Percentiles rank a stretch among this genome's conserved stretches.
phyloP scores from a whole-genome alignment of 2,888 invertebrate genomes.

The Drosophila trichaetosa region DNA sequence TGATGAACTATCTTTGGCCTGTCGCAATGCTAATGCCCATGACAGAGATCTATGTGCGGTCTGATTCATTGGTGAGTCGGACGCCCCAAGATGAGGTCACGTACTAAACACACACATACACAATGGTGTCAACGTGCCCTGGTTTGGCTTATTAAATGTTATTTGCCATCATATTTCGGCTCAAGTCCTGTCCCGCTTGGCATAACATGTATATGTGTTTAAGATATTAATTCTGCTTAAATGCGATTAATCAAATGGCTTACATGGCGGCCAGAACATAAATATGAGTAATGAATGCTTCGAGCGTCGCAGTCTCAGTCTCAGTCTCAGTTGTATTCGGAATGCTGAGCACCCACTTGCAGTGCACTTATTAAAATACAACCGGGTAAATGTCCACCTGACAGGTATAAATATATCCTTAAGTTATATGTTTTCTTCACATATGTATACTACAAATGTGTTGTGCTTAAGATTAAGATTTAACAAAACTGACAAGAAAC shows the following conservation, averaged over 20 bases:
- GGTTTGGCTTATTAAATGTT: conserved; percentile 76
- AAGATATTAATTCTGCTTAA: conserved; percentile 71
- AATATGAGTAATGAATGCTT: conserved; percentile 43
- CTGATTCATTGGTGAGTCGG: conserved; percentile 66
- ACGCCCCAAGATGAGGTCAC: conserved; percentile 64
- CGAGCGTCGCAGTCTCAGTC: conserved; percentile 2
- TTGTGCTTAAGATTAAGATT: neutral
- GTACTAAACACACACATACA: conserved; percentile 21
- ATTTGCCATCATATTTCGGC: conserved; percentile 45
- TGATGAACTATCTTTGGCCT: conserved; percentile 73
- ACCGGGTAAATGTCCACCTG: conserved; percentile 2
- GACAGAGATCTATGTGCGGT: conserved; percentile 77
- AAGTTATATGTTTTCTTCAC: neutral
- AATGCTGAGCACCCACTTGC: conserved; percentile 2
- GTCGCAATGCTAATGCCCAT: conserved; percentile 72
- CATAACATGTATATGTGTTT: conserved; percentile 35
- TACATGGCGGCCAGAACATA: conserved; percentile 14
- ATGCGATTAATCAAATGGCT: conserved; percentile 70
- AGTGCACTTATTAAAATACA: conserved; percentile 7
- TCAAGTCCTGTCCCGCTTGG: conserved; percentile 3
- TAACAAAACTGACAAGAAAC: neutral
- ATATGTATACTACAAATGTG: neutral
- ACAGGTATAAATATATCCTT: conserved; percentile 1
- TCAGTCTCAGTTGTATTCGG: conserved; percentile 5
- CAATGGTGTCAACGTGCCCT: conserved; percentile 58